Conservation (phyloP, 2,113 vertebrate species). For the Daboia siamensis region DNA sequence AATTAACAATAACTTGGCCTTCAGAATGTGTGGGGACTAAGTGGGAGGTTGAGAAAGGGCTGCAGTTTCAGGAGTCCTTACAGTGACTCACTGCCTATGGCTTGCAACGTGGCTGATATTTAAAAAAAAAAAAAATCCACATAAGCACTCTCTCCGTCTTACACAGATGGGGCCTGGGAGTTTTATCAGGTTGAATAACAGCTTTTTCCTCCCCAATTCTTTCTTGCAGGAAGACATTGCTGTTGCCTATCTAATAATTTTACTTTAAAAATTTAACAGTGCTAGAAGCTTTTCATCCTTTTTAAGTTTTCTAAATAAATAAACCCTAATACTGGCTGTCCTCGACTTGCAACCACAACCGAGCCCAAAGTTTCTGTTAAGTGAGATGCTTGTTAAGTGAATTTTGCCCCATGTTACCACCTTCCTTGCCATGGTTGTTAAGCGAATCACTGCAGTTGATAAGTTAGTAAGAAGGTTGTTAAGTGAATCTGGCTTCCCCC, state of each 20-base stretch:
- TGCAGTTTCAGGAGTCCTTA: conserved; percentile 59
- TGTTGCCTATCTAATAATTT: conserved; percentile 34
- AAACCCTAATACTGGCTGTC: too few relatives aligned
- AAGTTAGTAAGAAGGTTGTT: too few relatives aligned
- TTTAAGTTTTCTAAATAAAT: neutral
- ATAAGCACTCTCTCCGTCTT: conserved; percentile 51
- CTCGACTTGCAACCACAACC: too few relatives aligned
- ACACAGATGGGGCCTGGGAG: conserved; percentile 51
- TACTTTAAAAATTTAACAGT: neutral
- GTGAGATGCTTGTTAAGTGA: too few relatives aligned
- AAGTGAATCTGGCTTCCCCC: too few relatives aligned
- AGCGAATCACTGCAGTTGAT: too few relatives aligned
- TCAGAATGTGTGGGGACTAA: conserved; percentile 56
- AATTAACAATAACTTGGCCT: conserved; percentile 59
- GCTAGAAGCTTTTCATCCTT: conserved; percentile 23
- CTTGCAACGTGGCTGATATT: conserved; percentile 72
- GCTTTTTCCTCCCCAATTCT: neutral
- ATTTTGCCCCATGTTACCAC: too few relatives aligned
- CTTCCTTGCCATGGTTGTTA: too few relatives aligned
- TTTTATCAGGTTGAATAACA: conserved; percentile 60
- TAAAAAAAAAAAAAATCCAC: conserved; percentile 33
- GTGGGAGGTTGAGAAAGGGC: conserved; percentile 62
- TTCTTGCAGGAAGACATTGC: conserved; percentile 26
- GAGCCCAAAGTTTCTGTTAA: too few relatives aligned
- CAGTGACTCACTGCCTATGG: conserved; percentile 74